These are phyloP conservation scores for Melinaea marsaeus DNA, from an alignment of 2,888 invertebrate species.

Conservation along the genomic window DNA sequence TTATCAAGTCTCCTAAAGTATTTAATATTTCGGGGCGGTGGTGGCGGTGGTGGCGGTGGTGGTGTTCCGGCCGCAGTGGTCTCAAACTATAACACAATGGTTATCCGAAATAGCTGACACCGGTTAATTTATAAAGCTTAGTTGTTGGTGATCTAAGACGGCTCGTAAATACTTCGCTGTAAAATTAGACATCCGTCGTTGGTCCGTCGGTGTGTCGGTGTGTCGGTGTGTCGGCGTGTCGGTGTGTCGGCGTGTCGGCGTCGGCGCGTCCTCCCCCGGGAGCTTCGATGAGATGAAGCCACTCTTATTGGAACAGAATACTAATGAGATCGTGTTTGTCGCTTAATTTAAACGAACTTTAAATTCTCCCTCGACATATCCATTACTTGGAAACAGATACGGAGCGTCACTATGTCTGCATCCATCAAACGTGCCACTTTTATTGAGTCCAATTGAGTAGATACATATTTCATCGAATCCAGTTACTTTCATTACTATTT, in stretches of 20 bases:
- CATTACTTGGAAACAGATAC: background rate
- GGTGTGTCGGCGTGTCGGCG: too few species aligned
- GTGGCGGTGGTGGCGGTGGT: too few species aligned
- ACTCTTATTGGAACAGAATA: slow-evolving; percentile 2
- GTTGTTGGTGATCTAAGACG: background rate
- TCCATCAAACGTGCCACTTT: too few species aligned
- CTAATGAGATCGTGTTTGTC: background rate
- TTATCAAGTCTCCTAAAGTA: too few species aligned
- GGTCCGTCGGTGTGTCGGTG: too few species aligned
- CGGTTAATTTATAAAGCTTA: slow-evolving; percentile 11
- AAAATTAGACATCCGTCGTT: slow-evolving; percentile 13
- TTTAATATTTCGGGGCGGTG: too few species aligned
- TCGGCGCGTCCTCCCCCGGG: background rate
- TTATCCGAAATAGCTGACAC: slow-evolving; percentile 13
- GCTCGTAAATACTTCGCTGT: slow-evolving; percentile 18
- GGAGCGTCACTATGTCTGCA: too few species aligned
- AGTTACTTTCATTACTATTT: too few species aligned
- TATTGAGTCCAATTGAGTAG: too few species aligned
- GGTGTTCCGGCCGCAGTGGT: too few species aligned
- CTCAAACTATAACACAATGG: slow-evolving; percentile 10
- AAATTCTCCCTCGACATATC: background rate
- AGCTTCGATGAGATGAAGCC: background rate
- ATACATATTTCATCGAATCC: too few species aligned
- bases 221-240: too few species aligned
- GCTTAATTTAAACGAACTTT: slow-evolving; percentile 1